Evolutionary conservation across 1,140 invertebrate species (phyloP), one percentile per base, ranked within the genome.

Genomic region (Drosophila navojoa): DNA sequence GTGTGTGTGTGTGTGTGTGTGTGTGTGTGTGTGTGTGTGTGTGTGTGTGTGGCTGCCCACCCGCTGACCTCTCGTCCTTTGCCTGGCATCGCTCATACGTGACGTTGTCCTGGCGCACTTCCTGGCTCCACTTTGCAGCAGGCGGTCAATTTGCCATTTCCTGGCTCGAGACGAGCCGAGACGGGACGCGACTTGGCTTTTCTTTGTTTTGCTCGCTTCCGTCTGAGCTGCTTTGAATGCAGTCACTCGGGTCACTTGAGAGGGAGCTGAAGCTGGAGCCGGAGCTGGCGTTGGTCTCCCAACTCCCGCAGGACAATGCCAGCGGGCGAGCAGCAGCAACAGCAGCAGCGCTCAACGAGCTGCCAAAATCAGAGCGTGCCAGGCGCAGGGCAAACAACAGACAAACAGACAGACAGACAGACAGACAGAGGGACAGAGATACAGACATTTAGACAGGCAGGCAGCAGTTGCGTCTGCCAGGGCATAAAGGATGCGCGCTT

Each of bases 81-180:
- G 40, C 16, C 16, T 54, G 29, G 76, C 62, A 79, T 79, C 53
- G 62, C 76, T 79, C 76, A 87, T 87, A 79, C 82, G 84, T 79
- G 81, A 40, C 50, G 79, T 81, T 55, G 32, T 59, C 54, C 71
- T 63, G 64, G 68, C 73, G 85, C 75, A 82, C 71, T 72, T 71
- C 67, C 71, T 72, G 68, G 62, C 63, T 68, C 53, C 67, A 49
- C 60, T 68, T 38, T 71, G 76, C 78, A 74, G 79, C 87, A 84
- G 87, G 87, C 87, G 87, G 87, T 90, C 87, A 90, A 90, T 90
- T 90, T 90, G 87, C 67, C 77, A 80, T 73, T 90, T 90, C 87
- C 79, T 81, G 74, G 15, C 11, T 45, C 42, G 5, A 45, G n/a
- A 15, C 42, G 27, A 29, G 27, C 27, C 4, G 27, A 32, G 32